Conservation (phyloP, 2,797 vertebrate genomes). For the Sphenodon punctatus region DNA sequence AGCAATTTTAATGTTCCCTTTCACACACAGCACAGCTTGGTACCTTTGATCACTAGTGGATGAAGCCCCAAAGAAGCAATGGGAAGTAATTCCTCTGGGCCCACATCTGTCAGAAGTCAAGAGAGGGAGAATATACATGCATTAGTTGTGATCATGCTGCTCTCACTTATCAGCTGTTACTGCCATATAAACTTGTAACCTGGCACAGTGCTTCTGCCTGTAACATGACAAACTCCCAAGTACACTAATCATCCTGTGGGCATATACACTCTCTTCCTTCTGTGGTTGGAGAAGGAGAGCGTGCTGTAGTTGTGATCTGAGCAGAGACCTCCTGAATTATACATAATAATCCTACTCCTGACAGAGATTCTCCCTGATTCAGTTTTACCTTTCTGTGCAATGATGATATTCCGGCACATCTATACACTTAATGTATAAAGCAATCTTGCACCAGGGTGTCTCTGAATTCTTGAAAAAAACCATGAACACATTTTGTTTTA, state of each 20-base stretch:
- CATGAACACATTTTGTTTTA: too few species aligned
- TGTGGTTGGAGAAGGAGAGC: not conserved
- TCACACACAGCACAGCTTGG: not conserved
- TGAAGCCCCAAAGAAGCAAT: constrained; percentile 11
- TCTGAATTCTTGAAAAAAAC: too few species aligned
- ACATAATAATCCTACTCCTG: constrained; percentile 23
- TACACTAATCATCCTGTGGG: constrained; percentile 1
- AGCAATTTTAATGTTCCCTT: not conserved
- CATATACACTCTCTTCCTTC: constrained; percentile 27
- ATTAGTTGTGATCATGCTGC: constrained; percentile 1
- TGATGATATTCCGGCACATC: too few species aligned
- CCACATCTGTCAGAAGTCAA: not conserved
- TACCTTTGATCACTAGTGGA: not conserved
- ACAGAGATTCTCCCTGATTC: too few species aligned
- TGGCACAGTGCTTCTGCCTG: constrained; percentile 5
- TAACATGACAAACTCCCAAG: constrained; percentile 26
- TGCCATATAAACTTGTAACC: constrained; percentile 44
- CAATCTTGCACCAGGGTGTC: too few species aligned
- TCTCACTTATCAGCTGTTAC: not conserved
- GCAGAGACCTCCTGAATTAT: constrained; percentile 20
- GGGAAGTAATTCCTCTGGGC: not conserved
- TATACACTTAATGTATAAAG: too few species aligned
- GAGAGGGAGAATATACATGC: constrained; percentile 1
- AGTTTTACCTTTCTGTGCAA: too few species aligned
- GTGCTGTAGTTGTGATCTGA: constrained; percentile 33